Base-by-base conservation (phyloP, 53 echinoderm and acorn worm species). In the Holothuria leucospilota region DNA sequence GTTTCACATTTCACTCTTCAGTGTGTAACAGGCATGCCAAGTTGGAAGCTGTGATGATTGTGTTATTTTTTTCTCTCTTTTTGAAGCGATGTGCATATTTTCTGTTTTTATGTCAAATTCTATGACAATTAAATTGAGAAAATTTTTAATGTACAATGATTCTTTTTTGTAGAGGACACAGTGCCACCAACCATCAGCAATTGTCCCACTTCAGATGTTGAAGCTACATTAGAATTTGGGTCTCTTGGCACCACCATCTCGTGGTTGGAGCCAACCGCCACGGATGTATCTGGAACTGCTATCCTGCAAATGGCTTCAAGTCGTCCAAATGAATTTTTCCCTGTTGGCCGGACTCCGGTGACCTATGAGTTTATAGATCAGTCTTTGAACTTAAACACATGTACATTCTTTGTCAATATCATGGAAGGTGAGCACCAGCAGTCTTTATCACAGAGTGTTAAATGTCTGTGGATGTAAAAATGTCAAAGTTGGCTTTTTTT, bases 361-460 rank as follows among this genome's bases (percentile, higher is more conserved):
- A 92, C 78, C 24, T 92, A 92, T 69, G 84, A 84, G 20, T 92
- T 92, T 59, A 81, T 42, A 2, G 92, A 92, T 30, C 71, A 61
- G 18, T 68, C 78, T 15, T 85, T 90, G 20, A 93, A 93, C 40
- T 79, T 71, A 13, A 87, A 84, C 34, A 51, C 72, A 6, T 92
- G 93, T 59, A 62, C 59, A 10, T 95, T 95, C 40, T 40, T 61
- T 52, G 88, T 95, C 52, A 91, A 77, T 64, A 89, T 95, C 15
- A 59, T 59, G 24, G 81, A 67, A 51, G 79, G 94, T 94, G 56
- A 87, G 94, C 82, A 41, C 8, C 29, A 14, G 14, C 38, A 41
- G 20, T 39, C 18, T 0, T 46, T 46, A 46, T 9, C 46, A 46
- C 46, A 46, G 8, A 46, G 46, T 46, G 8, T 46, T 46, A 46